These are phyloP conservation scores for Daktulosphaira vitifoliae DNA, from an alignment of 1,140 invertebrate genomes.

Conservation along the genomic window DNA sequence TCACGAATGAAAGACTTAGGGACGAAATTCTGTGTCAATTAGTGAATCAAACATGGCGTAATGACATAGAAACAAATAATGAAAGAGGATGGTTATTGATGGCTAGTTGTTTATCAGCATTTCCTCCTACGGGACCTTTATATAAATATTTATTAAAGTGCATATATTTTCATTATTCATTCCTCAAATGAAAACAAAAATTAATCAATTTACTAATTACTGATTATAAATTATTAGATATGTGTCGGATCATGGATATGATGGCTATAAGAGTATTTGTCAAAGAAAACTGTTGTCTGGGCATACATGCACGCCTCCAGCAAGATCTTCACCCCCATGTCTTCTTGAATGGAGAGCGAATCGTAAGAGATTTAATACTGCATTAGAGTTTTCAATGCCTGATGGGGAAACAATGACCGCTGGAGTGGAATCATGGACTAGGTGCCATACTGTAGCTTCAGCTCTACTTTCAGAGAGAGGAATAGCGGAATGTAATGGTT, in stretches of 20 bases:
- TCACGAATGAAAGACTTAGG: conserved; percentile 72
- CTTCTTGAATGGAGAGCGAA: conserved; percentile 84
- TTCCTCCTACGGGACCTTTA: conserved; percentile 75
- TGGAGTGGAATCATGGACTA: conserved; percentile 86
- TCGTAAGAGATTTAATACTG: conserved; percentile 69
- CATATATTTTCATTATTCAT: conserved; percentile 47
- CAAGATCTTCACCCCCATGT: conserved; percentile 72
- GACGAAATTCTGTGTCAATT: conserved; percentile 94
- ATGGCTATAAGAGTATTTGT: conserved; percentile 58
- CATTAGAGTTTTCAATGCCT: conserved; percentile 51
- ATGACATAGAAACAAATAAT: conserved; percentile 59
- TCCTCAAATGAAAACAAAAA: too few species aligned
- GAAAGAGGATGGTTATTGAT: conserved; percentile 82
- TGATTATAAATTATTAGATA: conserved; percentile 42
- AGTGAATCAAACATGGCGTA: conserved; percentile 86
- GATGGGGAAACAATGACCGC: conserved; percentile 57
- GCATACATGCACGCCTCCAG: conserved; percentile 47
- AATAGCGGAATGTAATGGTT: conserved; percentile 56
- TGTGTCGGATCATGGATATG: conserved; percentile 61
- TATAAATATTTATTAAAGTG: conserved; percentile 71
- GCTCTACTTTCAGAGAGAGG: conserved; percentile 51
- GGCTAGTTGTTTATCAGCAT: conserved; percentile 80
- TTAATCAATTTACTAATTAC: too few species aligned
- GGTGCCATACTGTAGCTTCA: conserved; percentile 68
- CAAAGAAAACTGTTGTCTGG: conserved; percentile 59